Evolutionary conservation across 2,113 vertebrate species (phyloP).

Genomic region (Anseranas semipalmata): DNA sequence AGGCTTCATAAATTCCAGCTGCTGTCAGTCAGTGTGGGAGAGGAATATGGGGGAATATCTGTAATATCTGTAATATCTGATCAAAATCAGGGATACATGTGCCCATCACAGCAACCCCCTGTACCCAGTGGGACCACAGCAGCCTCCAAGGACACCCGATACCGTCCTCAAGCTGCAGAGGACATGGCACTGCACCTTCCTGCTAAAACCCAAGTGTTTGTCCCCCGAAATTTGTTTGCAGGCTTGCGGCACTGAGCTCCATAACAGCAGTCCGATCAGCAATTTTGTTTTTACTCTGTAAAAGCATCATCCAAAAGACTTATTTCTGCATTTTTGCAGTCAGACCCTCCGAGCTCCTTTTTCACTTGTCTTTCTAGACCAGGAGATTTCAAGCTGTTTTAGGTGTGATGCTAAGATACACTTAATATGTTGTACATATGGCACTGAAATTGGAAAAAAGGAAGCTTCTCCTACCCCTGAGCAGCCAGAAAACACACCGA

Average conservation of each 20-base stretch:
- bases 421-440: background rate
- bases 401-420: background rate
- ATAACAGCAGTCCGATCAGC: background rate
- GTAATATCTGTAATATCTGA: no score
- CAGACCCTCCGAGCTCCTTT: background rate
- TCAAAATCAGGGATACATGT: no score
- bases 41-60: conserved; percentile 55
- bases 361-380: background rate
- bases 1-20: conserved; percentile 66
- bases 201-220: background rate
- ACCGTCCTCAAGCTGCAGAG: accelerated
- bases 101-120: background rate
- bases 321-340: background rate
- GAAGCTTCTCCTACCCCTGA: background rate
- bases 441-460: background rate
- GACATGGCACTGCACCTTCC: accelerated
- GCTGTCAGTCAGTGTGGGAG: conserved; percentile 40
- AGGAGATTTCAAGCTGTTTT: background rate
- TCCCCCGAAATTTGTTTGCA: background rate
- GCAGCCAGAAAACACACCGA: background rate
- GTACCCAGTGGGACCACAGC: background rate
- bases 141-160: background rate
- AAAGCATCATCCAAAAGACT: background rate
- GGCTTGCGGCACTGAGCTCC: no score
- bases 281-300: background rate